A percentile compares a stretch with the other conserved stretches of the same genome.
Conservation (phyloP, 2,113 vertebrate species). For the Petaurus breviceps region DNA sequence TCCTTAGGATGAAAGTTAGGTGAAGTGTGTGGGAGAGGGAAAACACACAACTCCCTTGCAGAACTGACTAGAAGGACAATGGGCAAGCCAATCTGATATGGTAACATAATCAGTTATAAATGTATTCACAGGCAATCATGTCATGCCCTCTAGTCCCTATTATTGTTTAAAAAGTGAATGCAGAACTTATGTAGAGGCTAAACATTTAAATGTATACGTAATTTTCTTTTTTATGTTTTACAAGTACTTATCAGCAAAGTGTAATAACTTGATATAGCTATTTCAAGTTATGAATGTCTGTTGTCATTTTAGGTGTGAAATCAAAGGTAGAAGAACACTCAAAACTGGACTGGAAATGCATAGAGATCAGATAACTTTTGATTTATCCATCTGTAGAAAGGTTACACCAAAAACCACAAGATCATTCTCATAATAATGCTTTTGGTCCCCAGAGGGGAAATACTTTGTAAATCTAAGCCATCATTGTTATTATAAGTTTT, state of each 20-base stretch:
- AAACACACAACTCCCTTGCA: not conserved
- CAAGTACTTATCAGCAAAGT: not conserved
- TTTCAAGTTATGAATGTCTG: not conserved
- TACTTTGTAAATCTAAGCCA: no score
- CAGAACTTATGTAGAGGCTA: conserved; percentile 1
- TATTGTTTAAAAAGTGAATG: conserved; percentile 31
- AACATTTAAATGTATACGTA: conserved; percentile 20
- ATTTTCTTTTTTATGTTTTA: conserved; percentile 4
- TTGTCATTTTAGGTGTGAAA: not conserved
- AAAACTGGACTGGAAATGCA: not conserved
- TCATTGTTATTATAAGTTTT: no score
- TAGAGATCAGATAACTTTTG: not conserved
- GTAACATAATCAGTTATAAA: not conserved
- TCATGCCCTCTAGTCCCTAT: conserved; percentile 8
- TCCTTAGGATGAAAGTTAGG: not conserved
- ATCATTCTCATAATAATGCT: no score
- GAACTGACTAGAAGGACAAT: not conserved
- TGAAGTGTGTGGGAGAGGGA: not conserved
- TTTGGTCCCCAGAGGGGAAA: no score
- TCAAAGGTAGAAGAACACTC: not conserved
- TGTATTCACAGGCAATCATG: not conserved
- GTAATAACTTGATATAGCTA: conserved; percentile 1
- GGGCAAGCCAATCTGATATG: not conserved
- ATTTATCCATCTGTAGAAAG: not conserved
- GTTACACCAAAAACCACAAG: no score